Evolutionary conservation across 37 sponge, comb jelly and placozoan genomes (phyloP).

Genomic region (Cliona cf. orientalis): DNA sequence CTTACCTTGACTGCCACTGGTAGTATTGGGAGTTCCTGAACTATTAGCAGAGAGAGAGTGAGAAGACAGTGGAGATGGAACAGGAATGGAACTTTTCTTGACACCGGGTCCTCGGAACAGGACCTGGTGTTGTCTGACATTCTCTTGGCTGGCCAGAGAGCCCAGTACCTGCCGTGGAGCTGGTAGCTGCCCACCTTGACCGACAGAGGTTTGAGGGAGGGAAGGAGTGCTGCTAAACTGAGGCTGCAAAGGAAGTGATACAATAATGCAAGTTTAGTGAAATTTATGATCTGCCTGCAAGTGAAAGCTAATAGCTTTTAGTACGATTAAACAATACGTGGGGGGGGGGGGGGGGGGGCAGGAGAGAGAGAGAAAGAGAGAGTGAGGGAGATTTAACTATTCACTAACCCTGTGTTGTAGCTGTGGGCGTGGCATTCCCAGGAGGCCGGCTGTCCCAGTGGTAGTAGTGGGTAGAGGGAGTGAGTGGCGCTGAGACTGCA

Average conservation of each 20-base stretch:
- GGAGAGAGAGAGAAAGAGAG: not conserved
- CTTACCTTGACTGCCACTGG: too few species aligned
- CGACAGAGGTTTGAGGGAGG: not conserved
- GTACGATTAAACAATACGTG: too few species aligned
- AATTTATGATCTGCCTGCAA: too few species aligned
- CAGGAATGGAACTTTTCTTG: not conserved
- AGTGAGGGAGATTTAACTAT: not conserved
- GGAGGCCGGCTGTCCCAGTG: too few species aligned
- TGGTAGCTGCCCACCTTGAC: too few species aligned
- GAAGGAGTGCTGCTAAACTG: conserved; percentile 77
- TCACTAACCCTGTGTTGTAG: not conserved
- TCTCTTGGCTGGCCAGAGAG: conserved; percentile 61
- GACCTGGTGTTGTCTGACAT: conserved; percentile 48
- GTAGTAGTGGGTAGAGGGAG: not conserved
- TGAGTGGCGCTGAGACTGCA: not conserved
- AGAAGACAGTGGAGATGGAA: conserved; percentile 50
- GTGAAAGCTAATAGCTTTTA: too few species aligned
- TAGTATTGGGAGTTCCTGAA: too few species aligned
- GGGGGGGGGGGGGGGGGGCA: not conserved
- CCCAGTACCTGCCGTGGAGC: conserved; percentile 46
- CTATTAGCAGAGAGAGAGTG: conserved; percentile 21
- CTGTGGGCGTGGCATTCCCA: too few species aligned
- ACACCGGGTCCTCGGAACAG: conserved; percentile 42
- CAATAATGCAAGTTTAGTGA: too few species aligned
- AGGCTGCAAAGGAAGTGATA: conserved; percentile 37